These are phyloP conservation scores for Seira ritae DNA, from an alignment of 2,888 invertebrate species.

Conservation along the genomic window DNA sequence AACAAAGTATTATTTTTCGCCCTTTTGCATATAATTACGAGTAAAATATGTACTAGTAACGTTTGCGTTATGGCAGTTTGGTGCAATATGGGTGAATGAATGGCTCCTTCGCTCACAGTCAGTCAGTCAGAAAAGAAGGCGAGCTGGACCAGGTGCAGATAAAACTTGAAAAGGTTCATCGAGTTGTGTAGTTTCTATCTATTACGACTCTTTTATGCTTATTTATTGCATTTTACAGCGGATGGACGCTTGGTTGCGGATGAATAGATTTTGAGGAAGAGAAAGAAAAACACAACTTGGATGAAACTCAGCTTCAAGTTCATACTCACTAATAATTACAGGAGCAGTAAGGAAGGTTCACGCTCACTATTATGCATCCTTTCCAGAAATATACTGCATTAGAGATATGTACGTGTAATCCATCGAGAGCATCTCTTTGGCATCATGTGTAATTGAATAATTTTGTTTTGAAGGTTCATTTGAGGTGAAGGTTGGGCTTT, in stretches of 20 bases:
- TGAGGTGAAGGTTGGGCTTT: slow-evolving; percentile 62
- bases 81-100: neutral
- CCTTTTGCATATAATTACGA: slow-evolving; percentile 1
- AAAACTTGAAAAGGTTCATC: slow-evolving; percentile 11
- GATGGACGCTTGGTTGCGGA: slow-evolving; percentile 11
- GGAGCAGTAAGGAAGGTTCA: no score
- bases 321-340: no score
- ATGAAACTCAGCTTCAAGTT: neutral
- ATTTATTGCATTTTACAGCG: slow-evolving; percentile 14
- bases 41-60: neutral
- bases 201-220: slow-evolving; percentile 14
- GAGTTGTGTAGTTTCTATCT: slow-evolving; percentile 11
- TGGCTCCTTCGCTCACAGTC: neutral
- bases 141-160: slow-evolving; percentile 14
- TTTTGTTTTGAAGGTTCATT: slow-evolving; percentile 63
- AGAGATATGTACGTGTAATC: neutral
- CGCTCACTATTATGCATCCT: no score
- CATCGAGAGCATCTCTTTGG: slow-evolving; percentile 42
- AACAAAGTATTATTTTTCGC: slow-evolving; percentile 2
- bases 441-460: slow-evolving; percentile 59
- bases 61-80: neutral
- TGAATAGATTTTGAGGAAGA: neutral
- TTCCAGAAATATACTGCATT: no score
- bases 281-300: neutral
- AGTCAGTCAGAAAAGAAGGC: neutral